Evolutionary conservation across 92 coral and sea anemone genomes (phyloP).

Genomic region (Parazoanthus atlanticus): DNA sequence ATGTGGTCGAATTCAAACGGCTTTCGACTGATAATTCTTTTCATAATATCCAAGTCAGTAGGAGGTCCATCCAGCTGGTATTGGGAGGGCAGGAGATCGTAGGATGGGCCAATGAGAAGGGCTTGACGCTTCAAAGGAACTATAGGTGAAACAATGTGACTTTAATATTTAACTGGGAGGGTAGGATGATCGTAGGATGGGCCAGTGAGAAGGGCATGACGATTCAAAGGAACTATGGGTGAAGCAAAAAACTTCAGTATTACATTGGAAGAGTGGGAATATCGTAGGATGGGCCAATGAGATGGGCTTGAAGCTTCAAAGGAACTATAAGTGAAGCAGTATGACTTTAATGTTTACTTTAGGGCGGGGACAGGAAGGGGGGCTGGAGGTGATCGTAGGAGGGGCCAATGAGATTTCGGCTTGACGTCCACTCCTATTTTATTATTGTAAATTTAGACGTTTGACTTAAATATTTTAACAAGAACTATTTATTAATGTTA

Average conservation of each 20-base stretch:
- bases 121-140: constrained; percentile 25
- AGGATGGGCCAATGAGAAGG: constrained; percentile 39
- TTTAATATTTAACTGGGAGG: not conserved
- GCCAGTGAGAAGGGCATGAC: constrained; percentile 28
- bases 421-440: no score
- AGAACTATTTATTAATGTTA: no score
- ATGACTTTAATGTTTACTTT: no score
- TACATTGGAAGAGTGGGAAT: not conserved
- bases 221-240: not conserved
- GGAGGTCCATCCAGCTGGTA: not conserved
- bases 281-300: constrained; percentile 24
- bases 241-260: not conserved
- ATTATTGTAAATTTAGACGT: no score
- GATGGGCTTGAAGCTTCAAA: constrained; percentile 17
- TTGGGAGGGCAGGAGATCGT: not conserved
- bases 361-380: no score
- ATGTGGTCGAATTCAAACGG: constrained; percentile 8
- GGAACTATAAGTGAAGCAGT: not conserved
- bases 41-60: constrained; percentile 20
- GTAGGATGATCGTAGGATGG: not conserved
- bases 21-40: not conserved
- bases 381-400: no score
- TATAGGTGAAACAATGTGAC: not conserved
- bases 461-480: no score
- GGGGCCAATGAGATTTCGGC: constrained; percentile 37